Evolutionary conservation across 92 coral and sea anemone genomes (phyloP), one percentile per base, ranked within the genome.

Genomic region (Hydrozoanthus gracilis): DNA sequence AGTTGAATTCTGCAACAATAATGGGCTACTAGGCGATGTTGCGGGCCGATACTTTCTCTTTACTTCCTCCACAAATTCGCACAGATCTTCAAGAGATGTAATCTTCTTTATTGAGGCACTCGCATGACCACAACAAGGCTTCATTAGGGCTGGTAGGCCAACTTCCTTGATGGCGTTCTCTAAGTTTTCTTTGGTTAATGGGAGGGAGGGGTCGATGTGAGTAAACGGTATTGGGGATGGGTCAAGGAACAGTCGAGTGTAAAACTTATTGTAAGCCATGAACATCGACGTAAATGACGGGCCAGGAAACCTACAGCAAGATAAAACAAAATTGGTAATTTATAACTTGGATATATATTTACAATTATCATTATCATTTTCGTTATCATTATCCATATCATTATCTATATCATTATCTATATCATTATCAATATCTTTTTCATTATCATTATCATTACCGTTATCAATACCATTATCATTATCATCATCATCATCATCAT

Each of bases 111-210:
- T 65, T 44, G 44, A 17, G 8, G 6, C 9, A 7, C 71, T 44
- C 12, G 9, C 12, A 15, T 5, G 0, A 16, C 71, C 71, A 16
- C 71, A 20, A 44, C 71, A 65, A 6, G 71, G 71, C 27, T 65
- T 65, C 27, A 65, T 65, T 4, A 65, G 16, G 44, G 71, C 71
- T 65, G 71, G 71, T 8, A 65, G 27, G 39, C 71, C 71, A 65
- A 65, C 71, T 65, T 65, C 27, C 71, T 65, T 17, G 71, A 65
- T 4, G 71, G 71, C 71, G 10, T 65, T 65, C 71, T n/a, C 71
- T 15, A 65, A 7, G 3, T 17, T 5, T 4, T 65, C 71, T 65
- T 17, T 65, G 8, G 5, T 65, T 17, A 65, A 10, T 12, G 71
- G 12, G 11, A 4, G 71, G 8, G 27, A 65, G 44, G 27, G n/a